phyloP scores from a whole-genome alignment of 2,797 vertebrate species.

The Crossoptilon crossoptilon region DNA sequence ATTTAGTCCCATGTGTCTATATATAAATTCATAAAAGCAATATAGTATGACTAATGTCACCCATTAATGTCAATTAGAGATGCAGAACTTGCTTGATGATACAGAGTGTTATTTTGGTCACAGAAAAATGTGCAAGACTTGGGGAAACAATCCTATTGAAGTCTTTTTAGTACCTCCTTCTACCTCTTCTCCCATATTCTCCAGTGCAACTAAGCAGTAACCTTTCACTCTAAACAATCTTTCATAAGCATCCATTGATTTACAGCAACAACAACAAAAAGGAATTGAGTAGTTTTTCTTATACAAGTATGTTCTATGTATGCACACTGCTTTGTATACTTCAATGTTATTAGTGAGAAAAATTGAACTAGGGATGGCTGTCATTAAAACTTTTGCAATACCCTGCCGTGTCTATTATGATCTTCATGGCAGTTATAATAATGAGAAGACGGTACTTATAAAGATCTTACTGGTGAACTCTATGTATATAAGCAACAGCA shows the following conservation, averaged over 20 bases:
- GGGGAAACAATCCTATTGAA: fast-evolving
- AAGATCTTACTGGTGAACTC: not conserved
- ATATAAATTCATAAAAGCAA: not conserved
- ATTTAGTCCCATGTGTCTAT: not conserved
- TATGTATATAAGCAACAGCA: not conserved
- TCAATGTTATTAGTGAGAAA: not conserved
- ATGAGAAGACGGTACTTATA: not conserved
- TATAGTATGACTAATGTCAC: not conserved
- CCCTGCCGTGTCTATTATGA: not conserved
- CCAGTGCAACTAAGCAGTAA: not conserved
- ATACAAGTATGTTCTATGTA: fast-evolving
- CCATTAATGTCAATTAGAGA: not conserved
- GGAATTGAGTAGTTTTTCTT: not conserved
- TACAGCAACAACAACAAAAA: not conserved
- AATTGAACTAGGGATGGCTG: not conserved
- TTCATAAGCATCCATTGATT: not conserved
- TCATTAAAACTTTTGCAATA: not conserved
- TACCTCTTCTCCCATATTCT: fast-evolving
- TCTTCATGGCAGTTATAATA: not conserved
- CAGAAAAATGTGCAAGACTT: not conserved
- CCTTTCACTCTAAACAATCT: not conserved
- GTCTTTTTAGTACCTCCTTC: not conserved
- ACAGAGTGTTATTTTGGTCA: not conserved
- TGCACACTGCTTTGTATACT: fast-evolving
- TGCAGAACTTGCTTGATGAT: not conserved